phyloP scores from a whole-genome alignment of 2,888 invertebrate genomes.

The Eremobia ochroleuca region DNA sequence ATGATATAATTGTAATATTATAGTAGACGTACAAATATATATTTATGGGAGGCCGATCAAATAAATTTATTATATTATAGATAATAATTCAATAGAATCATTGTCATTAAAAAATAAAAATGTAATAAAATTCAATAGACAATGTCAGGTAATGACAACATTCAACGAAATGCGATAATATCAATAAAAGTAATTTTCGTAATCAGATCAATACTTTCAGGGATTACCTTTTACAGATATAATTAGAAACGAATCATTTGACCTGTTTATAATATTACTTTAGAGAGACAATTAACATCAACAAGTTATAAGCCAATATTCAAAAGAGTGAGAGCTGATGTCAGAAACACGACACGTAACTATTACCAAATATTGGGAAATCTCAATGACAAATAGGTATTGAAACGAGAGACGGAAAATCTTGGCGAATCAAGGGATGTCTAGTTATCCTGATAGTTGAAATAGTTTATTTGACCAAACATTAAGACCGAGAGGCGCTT shows the following conservation, averaged over 20 bases:
- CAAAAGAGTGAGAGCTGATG: not conserved
- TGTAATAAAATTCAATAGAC: not conserved
- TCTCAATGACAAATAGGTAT: not conserved
- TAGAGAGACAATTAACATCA: not conserved
- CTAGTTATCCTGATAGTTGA: not conserved
- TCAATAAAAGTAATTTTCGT: not conserved
- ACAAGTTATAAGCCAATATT: not conserved
- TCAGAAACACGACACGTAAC: conserved; percentile 1
- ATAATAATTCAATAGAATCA: too few species aligned
- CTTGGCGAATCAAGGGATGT: not conserved
- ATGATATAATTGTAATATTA: too few species aligned
- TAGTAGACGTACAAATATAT: too few species aligned
- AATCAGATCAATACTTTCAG: too few species aligned
- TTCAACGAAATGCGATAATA: not conserved
- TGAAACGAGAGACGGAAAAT: not conserved
- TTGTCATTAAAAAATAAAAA: not conserved
- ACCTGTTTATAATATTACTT: too few species aligned
- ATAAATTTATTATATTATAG: not conserved
- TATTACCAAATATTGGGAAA: not conserved
- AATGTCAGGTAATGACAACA: not conserved
- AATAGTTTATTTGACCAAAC: not conserved
- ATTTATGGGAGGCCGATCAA: not conserved
- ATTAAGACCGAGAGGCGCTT: not conserved
- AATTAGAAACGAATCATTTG: too few species aligned
- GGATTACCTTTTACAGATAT: too few species aligned